Percentiles rank a stretch among this genome's conserved stretches.
These are phyloP conservation scores for Helicoverpa armigera DNA, from an alignment of 1,140 invertebrate genomes.

Conservation along the genomic window DNA sequence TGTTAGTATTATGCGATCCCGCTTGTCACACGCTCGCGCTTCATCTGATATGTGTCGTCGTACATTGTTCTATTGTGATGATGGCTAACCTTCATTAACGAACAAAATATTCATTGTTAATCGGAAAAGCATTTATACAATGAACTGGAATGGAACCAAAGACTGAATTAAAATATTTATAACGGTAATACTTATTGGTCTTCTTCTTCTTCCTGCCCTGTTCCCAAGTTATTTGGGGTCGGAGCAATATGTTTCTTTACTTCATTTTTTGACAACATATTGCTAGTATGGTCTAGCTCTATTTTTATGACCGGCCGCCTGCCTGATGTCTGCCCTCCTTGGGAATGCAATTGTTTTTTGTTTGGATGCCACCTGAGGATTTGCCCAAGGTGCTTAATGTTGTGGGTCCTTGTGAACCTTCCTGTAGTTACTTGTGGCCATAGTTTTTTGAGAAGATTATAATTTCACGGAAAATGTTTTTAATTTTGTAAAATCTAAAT, in stretches of 20 bases:
- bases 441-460: constrained; percentile 47
- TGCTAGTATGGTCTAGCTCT: too few relatives aligned
- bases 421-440: constrained; percentile 55
- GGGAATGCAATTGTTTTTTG: too few relatives aligned
- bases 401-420: constrained; percentile 49
- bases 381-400: too few relatives aligned
- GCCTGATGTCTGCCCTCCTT: too few relatives aligned
- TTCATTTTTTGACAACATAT: too few relatives aligned
- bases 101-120: constrained; percentile 70
- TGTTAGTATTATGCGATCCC: constrained; percentile 61
- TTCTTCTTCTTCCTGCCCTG: constrained; percentile 43
- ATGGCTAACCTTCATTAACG: constrained; percentile 57
- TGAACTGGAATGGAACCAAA: constrained; percentile 82
- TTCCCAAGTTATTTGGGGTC: too few relatives aligned
- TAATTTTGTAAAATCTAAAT: constrained; percentile 29
- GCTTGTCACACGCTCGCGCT: constrained; percentile 49
- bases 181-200: constrained; percentile 78
- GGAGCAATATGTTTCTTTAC: too few relatives aligned
- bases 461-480: constrained; percentile 35
- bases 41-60: constrained; percentile 70
- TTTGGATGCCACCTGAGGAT: too few relatives aligned
- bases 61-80: constrained; percentile 46
- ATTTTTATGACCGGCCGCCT: too few relatives aligned
- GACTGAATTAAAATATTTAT: constrained; percentile 83
- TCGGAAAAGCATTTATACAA: constrained; percentile 73